Conservation (phyloP, 2,113 vertebrate genomes). For the Macrotus californicus region DNA sequence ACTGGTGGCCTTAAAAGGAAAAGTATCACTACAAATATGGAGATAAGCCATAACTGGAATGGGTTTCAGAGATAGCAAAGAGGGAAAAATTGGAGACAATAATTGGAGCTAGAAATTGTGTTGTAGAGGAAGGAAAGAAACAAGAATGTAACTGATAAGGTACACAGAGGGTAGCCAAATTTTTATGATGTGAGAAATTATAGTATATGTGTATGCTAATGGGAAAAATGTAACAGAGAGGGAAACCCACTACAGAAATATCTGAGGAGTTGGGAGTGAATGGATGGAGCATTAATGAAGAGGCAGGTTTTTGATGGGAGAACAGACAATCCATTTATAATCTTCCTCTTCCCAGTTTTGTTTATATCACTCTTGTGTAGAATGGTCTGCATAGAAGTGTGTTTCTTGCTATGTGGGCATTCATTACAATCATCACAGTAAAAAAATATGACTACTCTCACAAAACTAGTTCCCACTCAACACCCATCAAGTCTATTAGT, state of each 20-base stretch:
- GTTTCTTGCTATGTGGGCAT: not conserved
- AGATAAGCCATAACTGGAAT: not conserved
- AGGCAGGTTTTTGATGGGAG: not conserved
- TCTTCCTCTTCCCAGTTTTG: not conserved
- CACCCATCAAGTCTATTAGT: not conserved
- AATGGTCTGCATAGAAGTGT: no score
- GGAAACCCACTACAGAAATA: not conserved
- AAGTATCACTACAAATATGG: not conserved
- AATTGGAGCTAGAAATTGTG: not conserved
- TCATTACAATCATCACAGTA: not conserved
- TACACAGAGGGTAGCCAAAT: not conserved
- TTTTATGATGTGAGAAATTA: not conserved
- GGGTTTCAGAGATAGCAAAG: not conserved
- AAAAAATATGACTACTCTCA: not conserved
- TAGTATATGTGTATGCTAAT: not conserved
- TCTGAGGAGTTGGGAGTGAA: not conserved
- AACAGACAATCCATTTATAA: not conserved
- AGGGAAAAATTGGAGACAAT: not conserved
- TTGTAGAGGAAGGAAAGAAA: not conserved
- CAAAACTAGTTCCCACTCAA: not conserved
- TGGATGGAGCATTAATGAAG: not conserved
- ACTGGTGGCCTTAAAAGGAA: not conserved
- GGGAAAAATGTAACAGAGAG: not conserved
- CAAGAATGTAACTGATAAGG: not conserved
- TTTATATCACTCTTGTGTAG: not conserved